Base-by-base conservation (phyloP, 1,140 invertebrate genomes). In the Augochlora pura region DNA sequence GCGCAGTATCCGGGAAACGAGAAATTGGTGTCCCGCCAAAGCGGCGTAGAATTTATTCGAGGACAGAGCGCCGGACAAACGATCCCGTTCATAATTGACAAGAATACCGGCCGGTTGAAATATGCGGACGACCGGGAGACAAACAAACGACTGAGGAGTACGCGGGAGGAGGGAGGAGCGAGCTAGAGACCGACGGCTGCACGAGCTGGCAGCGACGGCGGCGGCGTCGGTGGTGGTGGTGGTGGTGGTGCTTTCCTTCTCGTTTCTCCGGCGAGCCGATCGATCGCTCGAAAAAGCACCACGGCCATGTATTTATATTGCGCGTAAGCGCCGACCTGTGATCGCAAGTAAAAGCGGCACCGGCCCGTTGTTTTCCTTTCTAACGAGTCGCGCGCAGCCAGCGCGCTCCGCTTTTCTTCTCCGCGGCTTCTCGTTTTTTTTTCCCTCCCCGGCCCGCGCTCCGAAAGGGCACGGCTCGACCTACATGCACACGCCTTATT, bases 71-170 rank as follows among this genome's bases (percentile, higher is more conserved):
- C 32, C 60, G 32, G 32, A 63, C 62, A 63, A 38, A 39, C 62
- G 62, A 65, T 39, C 63, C 21, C 10, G 38, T 65, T 65, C 63
- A 65, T 42, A 65, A 65, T 65, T 65, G 62, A 64, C 62, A 38
- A 32, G 23, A 42, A 42, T n/a, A n/a, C 21, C 21, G 63, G 0
- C 49, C 16, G 27, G 38, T 23, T 65, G 38, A 65, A 65, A 65
- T 65, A 65, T 42, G 38, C 49, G 49, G n/a, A 42, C n/a, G 38
- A 27, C 16, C 27, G 32, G 32, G 62, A 64, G 62, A 64, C 62
- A 39, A 64, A 64, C 62, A 39, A n/a, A 57, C 54, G 54, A 5
- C 4, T 10, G 16, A 21, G 16, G 49, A 4, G 49, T 16, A 7
- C 14, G 49, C 0, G 49, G 2, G 4, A 18, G 4, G 49, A 2